Conservation (phyloP, 2,888 invertebrate genomes). For the Dromius quadrimaculatus region DNA sequence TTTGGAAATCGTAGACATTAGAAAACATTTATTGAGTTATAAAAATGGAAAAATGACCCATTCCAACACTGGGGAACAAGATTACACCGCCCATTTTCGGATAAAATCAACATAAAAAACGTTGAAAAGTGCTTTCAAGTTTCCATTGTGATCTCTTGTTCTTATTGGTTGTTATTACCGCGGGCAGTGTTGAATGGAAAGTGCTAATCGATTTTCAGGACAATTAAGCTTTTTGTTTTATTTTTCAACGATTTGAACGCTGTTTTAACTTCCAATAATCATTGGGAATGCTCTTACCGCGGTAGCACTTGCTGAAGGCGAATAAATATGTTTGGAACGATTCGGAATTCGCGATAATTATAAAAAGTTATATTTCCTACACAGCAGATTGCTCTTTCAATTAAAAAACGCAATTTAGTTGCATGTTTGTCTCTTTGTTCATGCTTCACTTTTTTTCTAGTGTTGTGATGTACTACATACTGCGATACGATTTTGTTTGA, state of each 20-base stretch:
- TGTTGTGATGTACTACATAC: neutral
- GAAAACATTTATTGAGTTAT: constrained; percentile 39
- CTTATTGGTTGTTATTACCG: constrained; percentile 30
- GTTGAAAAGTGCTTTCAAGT: constrained; percentile 7
- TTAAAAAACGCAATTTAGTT: too few relatives aligned
- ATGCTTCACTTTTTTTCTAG: neutral
- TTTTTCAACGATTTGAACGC: neutral
- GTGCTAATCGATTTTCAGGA: constrained; percentile 33
- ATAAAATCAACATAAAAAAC: constrained; percentile 42
- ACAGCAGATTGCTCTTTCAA: too few relatives aligned
- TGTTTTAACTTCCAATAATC: constrained; percentile 1
- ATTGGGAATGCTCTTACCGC: neutral
- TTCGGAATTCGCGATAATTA: neutral
- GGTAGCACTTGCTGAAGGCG: neutral
- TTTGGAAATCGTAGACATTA: constrained; percentile 9
- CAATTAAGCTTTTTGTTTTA: constrained; percentile 30
- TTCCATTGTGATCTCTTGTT: constrained; percentile 39
- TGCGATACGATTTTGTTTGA: constrained; percentile 6
- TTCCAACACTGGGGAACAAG: constrained; percentile 25
- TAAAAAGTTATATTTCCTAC: too few relatives aligned
- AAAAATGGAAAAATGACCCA: constrained; percentile 37
- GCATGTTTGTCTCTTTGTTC: too few relatives aligned
- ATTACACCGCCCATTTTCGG: constrained; percentile 28
- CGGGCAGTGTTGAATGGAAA: neutral
- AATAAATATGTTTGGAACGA: too few relatives aligned